phyloP scores from a whole-genome alignment of 1,140 invertebrate species.

The Gryon sp. region DNA sequence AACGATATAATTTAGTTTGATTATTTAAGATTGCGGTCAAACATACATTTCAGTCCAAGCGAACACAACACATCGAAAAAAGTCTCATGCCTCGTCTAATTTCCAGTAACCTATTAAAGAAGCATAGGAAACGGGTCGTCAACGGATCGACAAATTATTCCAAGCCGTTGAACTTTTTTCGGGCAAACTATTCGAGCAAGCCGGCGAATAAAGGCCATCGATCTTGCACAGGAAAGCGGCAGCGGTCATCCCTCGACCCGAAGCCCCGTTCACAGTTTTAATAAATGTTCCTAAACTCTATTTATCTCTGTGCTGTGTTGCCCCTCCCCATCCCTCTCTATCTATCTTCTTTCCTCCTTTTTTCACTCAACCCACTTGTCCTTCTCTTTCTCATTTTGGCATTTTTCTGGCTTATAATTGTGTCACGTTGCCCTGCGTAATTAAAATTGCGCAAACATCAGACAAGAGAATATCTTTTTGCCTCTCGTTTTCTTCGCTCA shows the following conservation, averaged over 20 bases:
- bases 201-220: conserved; percentile 70
- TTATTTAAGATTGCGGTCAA: too few relatives aligned
- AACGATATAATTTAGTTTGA: too few relatives aligned
- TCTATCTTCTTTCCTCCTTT: too few relatives aligned
- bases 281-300: conserved; percentile 67
- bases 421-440: conserved; percentile 42
- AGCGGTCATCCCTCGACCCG: conserved; percentile 51
- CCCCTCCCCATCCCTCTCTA: background rate
- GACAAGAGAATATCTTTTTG: conserved; percentile 11
- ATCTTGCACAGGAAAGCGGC: conserved; percentile 67
- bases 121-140: conserved; percentile 36
- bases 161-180: conserved; percentile 66
- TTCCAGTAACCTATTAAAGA: conserved; percentile 44
- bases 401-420: conserved; percentile 43
- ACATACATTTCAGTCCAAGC: too few relatives aligned
- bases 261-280: conserved; percentile 58
- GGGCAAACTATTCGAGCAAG: conserved; percentile 68
- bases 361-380: background rate
- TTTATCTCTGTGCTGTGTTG: conserved; percentile 27
- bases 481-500: too few relatives aligned
- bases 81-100: background rate
- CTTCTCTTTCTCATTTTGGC: conserved; percentile 9
- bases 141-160: conserved; percentile 71
- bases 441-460: conserved; percentile 48
- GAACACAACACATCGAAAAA: too few relatives aligned